Percentiles rank a stretch among this genome's conserved stretches.
phyloP scores from a whole-genome alignment of 2,888 invertebrate genomes.

The Drosophila affinis region DNA sequence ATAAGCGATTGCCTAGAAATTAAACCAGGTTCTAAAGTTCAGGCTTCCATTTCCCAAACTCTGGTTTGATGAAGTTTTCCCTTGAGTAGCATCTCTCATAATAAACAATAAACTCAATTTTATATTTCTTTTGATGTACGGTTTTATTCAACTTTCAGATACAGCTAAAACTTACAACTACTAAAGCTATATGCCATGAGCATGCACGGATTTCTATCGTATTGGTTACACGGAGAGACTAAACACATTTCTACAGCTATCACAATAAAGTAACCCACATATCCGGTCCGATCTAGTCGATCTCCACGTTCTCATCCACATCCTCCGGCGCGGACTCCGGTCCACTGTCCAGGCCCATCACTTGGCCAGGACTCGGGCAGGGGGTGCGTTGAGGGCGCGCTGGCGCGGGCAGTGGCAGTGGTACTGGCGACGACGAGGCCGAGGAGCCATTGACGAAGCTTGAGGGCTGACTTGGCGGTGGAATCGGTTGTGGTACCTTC shows the following conservation, averaged over 20 bases:
- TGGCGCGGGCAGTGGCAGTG: conserved; percentile 50
- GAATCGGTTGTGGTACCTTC: conserved; percentile 83
- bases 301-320: conserved; percentile 84
- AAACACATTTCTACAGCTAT: conserved; percentile 52
- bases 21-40: background rate
- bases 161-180: conserved; percentile 66
- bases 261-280: conserved; percentile 54
- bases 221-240: conserved; percentile 36
- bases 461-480: conserved; percentile 75
- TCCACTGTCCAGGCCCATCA: conserved; percentile 63
- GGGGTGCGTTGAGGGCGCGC: conserved; percentile 56
- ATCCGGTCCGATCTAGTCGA: conserved; percentile 72
- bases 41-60: background rate
- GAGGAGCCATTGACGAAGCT: conserved; percentile 66
- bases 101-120: conserved; percentile 16
- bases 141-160: conserved; percentile 36
- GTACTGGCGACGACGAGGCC: conserved; percentile 74
- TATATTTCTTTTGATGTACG: conserved; percentile 23
- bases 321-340: conserved; percentile 78
- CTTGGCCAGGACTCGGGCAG: conserved; percentile 60
- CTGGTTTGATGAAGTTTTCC: background rate
- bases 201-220: conserved; percentile 12
- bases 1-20: too few species aligned
- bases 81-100: background rate
- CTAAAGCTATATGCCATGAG: conserved; percentile 67